A percentile compares a stretch with the other conserved stretches of the same genome.
Conservation (phyloP, 30 jellyfish, hydroid and myxozoan genomes). For the Cassiopea andromeda region DNA sequence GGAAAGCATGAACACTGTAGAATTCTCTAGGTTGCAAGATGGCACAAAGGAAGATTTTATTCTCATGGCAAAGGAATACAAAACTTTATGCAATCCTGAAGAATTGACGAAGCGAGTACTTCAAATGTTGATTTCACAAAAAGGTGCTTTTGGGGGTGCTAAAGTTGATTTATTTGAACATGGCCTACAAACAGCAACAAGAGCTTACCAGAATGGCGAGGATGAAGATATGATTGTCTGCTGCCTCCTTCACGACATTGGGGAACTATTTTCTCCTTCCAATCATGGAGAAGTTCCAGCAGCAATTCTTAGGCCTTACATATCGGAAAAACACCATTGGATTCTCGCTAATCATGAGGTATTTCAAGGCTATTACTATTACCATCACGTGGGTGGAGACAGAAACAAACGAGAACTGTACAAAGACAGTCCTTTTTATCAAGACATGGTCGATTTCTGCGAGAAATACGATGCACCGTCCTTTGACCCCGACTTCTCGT, state of each 20-base stretch:
- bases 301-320: constrained; percentile 62
- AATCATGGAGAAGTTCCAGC: constrained; percentile 75
- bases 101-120: constrained; percentile 40
- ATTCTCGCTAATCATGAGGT: constrained; percentile 69
- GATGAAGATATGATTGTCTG: constrained; percentile 58
- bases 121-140: constrained; percentile 19
- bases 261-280: constrained; percentile 64
- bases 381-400: constrained; percentile 60
- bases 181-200: constrained; percentile 70
- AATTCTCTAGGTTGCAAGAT: constrained; percentile 40
- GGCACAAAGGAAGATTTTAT: constrained; percentile 56
- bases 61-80: constrained; percentile 61
- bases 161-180: constrained; percentile 67
- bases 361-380: constrained; percentile 64
- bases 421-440: constrained; percentile 39
- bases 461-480: constrained; percentile 73
- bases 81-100: constrained; percentile 38
- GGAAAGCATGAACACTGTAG: constrained; percentile 17
- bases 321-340: constrained; percentile 64
- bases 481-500: constrained; percentile 50
- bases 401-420: constrained; percentile 43
- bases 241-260: constrained; percentile 67
- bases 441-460: constrained; percentile 43
- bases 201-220: constrained; percentile 64
- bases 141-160: constrained; percentile 56